These are phyloP conservation scores for Philantomba maxwellii DNA, from an alignment of 2,113 vertebrate genomes.

Conservation along the genomic window DNA sequence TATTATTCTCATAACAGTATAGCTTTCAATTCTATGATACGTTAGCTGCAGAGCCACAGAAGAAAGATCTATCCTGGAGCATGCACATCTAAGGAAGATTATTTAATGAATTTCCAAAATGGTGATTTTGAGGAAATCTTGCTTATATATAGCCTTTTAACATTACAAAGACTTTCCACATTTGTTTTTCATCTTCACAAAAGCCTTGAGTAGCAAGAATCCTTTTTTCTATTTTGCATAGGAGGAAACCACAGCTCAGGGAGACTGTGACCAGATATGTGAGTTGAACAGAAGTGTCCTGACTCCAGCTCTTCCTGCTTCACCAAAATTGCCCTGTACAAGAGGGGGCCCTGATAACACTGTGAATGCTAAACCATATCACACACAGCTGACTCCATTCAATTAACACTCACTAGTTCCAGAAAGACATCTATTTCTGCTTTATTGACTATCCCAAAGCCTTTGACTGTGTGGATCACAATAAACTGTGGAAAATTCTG, in stretches of 20 bases:
- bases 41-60: background rate
- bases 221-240: background rate
- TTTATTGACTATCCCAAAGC: background rate
- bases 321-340: background rate
- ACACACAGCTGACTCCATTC: background rate
- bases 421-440: background rate
- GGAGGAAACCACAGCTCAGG: background rate
- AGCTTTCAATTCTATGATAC: background rate
- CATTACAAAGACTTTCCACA: background rate
- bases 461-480: background rate
- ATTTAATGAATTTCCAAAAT: slow-evolving; percentile 16
- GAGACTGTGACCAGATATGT: background rate
- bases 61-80: background rate
- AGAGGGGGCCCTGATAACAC: background rate
- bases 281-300: background rate
- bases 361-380: background rate
- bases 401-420: background rate
- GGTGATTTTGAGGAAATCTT: background rate
- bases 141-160: background rate
- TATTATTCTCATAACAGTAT: background rate
- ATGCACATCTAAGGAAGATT: background rate
- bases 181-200: background rate
- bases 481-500: background rate
- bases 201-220: background rate
- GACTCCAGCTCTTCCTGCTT: background rate